Conservation (phyloP, 1,140 invertebrate genomes). For the Pentalonia nigronervosa region DNA sequence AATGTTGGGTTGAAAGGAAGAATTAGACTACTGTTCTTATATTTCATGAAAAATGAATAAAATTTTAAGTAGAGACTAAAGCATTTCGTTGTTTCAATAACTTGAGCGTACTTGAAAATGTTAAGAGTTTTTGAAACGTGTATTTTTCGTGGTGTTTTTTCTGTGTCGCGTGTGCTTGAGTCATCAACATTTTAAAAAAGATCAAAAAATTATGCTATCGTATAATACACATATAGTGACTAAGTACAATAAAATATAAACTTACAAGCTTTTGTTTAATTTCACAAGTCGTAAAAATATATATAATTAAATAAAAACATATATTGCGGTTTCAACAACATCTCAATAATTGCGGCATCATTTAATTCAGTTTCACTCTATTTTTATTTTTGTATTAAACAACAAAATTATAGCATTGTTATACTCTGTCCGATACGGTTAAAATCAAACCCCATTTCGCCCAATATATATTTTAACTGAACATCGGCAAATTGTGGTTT, state of each 20-base stretch:
- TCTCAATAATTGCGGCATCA: background rate
- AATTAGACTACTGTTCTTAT: background rate
- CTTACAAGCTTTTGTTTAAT: background rate
- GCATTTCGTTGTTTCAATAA: background rate
- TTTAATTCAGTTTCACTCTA: background rate
- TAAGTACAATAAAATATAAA: background rate
- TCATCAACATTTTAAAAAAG: conserved; percentile 20
- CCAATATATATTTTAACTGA: background rate
- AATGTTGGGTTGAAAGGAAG: background rate
- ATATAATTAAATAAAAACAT: background rate
- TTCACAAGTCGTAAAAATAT: background rate
- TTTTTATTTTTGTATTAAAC: background rate
- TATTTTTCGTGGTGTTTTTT: background rate
- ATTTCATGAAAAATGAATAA: background rate
- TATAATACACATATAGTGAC: background rate
- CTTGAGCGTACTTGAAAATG: background rate
- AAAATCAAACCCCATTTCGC: background rate
- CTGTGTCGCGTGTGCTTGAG: background rate
- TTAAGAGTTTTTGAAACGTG: background rate
- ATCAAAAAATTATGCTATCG: conserved; percentile 16
- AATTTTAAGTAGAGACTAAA: background rate
- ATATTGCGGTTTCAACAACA: too few species aligned
- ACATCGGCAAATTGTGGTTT: background rate
- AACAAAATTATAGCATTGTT: background rate
- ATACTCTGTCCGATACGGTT: background rate